phyloP scores from a whole-genome alignment of 2,797 vertebrate genomes.

The Buceros bicornis region DNA sequence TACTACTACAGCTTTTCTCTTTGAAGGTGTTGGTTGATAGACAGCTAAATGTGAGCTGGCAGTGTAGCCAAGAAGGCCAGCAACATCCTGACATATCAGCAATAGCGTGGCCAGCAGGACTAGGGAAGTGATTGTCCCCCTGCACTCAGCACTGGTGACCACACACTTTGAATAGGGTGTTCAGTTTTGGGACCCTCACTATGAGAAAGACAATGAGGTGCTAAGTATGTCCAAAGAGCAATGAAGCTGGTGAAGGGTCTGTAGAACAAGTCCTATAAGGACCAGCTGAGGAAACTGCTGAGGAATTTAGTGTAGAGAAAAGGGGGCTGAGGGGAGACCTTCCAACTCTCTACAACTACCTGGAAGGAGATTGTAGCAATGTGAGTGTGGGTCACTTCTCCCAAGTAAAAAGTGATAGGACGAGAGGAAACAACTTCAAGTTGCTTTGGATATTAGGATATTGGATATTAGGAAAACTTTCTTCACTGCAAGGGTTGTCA shows the following conservation, averaged over 20 bases:
- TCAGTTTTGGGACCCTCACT: not conserved
- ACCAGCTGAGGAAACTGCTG: not conserved
- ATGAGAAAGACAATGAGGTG: not conserved
- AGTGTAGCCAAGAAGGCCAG: not conserved
- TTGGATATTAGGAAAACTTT: no score
- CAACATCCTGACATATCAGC: not conserved
- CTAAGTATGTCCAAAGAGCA: not conserved
- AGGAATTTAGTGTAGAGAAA: not conserved
- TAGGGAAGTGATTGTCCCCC: rapidly evolving
- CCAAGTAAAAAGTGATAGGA: not conserved
- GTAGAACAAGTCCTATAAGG: not conserved
- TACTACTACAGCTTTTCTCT: not conserved
- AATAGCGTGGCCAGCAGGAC: not conserved
- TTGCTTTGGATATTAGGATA: no score
- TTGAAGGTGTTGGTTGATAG: not conserved
- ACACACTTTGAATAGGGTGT: not conserved
- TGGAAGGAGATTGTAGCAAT: not conserved
- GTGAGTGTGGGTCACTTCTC: not conserved
- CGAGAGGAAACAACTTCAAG: not conserved
- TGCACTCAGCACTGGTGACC: no score
- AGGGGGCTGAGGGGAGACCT: not conserved
- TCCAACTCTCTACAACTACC: not conserved
- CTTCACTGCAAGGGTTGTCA: not conserved
- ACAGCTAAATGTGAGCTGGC: not conserved
- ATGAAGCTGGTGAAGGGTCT: not conserved